Percentiles rank a stretch among this genome's conserved stretches.
phyloP scores from a whole-genome alignment of 2,113 vertebrate genomes.

The Lipotes vexillifer region DNA sequence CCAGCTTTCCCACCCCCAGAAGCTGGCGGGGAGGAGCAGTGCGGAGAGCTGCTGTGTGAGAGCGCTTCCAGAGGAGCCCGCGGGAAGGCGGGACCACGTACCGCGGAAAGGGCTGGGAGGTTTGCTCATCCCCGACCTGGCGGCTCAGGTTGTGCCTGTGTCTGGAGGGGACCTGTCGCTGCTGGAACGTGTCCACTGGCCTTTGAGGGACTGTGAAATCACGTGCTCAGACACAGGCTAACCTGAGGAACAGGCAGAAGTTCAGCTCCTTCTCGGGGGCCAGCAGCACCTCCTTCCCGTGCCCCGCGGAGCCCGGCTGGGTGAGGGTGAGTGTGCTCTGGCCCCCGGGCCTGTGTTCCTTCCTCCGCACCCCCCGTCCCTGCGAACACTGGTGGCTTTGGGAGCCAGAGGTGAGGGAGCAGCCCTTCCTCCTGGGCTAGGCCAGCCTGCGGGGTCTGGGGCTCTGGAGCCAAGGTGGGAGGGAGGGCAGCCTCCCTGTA shows the following conservation, averaged over 20 bases:
- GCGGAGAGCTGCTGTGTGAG: neutral
- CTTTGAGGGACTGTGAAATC: neutral
- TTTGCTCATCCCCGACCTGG: too few relatives aligned
- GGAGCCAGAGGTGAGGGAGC: neutral
- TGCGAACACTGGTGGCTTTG: neutral
- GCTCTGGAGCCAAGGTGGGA: too few relatives aligned
- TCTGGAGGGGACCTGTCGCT: too few relatives aligned
- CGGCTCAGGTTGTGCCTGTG: too few relatives aligned
- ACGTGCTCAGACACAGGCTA: neutral
- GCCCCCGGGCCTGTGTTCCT: too few relatives aligned
- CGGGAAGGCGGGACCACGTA: rapidly evolving
- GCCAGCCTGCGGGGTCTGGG: neutral
- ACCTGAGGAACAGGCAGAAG: neutral
- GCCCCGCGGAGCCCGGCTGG: neutral
- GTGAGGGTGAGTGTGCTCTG: neutral
- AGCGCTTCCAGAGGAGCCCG: neutral
- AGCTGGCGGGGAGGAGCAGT: neutral
- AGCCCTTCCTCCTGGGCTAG: neutral
- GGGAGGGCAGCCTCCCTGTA: too few relatives aligned
- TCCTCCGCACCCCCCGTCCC: too few relatives aligned
- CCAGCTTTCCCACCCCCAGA: neutral
- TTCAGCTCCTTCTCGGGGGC: neutral
- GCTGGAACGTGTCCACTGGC: neutral
- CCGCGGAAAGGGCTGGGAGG: rapidly evolving
- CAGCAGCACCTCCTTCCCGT: neutral